A percentile compares a stretch with the other conserved stretches of the same genome.
phyloP scores from a whole-genome alignment of 2,113 vertebrate species.

The Calidris pygmaea region DNA sequence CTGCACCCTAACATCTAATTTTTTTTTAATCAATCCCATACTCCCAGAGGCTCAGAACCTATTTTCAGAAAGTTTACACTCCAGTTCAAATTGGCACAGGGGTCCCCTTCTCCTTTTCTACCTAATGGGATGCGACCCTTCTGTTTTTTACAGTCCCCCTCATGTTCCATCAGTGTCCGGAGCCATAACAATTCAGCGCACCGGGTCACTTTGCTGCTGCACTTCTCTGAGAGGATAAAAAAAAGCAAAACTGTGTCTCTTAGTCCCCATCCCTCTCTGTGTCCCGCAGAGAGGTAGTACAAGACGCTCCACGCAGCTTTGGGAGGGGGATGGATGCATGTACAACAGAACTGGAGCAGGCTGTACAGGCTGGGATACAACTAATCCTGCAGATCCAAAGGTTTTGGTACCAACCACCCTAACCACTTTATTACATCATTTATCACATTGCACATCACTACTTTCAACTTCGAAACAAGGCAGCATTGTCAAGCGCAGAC shows the following conservation, averaged over 20 bases:
- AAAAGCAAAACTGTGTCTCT: neutral
- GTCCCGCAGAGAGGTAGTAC: neutral
- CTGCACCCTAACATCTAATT: neutral
- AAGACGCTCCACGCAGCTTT: neutral
- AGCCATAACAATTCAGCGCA: neutral
- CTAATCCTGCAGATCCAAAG: neutral
- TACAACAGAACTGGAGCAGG: neutral
- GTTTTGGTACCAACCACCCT: neutral
- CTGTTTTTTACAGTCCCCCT: neutral
- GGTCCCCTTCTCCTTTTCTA: neutral
- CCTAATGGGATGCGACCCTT: neutral
- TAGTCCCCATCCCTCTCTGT: neutral
- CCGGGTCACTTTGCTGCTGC: neutral
- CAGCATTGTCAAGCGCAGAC: neutral
- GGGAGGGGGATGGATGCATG: neutral
- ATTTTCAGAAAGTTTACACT: neutral
- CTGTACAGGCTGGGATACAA: neutral
- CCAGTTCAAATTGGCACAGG: neutral
- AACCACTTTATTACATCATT: neutral
- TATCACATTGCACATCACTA: neutral
- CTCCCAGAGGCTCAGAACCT: neutral
- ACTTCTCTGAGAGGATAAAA: neutral
- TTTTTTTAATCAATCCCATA: neutral
- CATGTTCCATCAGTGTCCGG: neutral
- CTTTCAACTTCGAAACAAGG: neutral